Evolutionary conservation across 92 coral and sea anemone species (phyloP), one percentile per base, ranked within the genome.

Genomic region (Galaxea fascicularis): DNA sequence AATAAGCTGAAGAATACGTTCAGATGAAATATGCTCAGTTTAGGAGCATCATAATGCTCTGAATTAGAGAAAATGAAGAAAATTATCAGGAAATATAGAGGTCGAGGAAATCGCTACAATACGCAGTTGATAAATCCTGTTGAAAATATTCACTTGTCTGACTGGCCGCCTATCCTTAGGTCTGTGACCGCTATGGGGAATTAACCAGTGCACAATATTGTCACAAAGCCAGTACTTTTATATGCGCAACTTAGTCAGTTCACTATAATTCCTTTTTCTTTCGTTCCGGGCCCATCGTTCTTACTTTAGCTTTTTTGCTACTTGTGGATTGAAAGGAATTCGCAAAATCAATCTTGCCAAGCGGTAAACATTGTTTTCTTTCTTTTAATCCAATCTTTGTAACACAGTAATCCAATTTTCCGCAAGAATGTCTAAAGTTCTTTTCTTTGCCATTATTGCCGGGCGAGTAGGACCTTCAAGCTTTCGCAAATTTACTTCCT

Each of bases 331-430:
- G 78, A 73, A 52, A 26, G 78, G 78, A 73, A 73, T 73, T 73
- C 30, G 26, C 26, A 29, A 28, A 16, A 70, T 22, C 47, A 52
- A 18, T 49, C 47, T 15, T 16, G 24, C 52, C 24, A 21, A 73
- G 44, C 16, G 63, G 28, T 25, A 73, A 73, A 51, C 53, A 28
- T 25, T 51, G 25, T 27, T 74, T 17, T 74, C 13, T 52, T 31
- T 49, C n/a, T 6, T 20, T 22, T n/a, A 75, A 54, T 56, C 67
- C 47, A 27, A 12, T 75, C 9, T 60, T 24, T 60, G 22, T 13
- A 60, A 24, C 21, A 8, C 66, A 20, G 10, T 73, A 73, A 75
- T 56, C 79, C 79, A 75, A 56, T 75, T 75, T 75, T 75, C 45
- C 49, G 67, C 79, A 24, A 25, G 30, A 75, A 75, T 54, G 56